Percentiles rank a stretch among this genome's conserved stretches.
Evolutionary conservation across 2,797 vertebrate species (phyloP).

Genomic region (Diglossa cyanea): DNA sequence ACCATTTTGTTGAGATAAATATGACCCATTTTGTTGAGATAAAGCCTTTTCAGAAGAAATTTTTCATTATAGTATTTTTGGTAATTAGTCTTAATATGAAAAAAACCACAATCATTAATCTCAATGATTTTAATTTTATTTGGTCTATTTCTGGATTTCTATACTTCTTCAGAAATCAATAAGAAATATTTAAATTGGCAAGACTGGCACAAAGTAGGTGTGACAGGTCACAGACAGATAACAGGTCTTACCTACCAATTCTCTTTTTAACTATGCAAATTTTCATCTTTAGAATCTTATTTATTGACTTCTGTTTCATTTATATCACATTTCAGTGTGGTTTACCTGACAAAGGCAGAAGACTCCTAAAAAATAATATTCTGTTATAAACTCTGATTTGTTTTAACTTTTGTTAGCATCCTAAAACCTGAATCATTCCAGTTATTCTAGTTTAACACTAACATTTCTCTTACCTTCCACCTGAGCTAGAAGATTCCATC

Average conservation of each 20-base stretch:
- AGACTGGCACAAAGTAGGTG: not conserved
- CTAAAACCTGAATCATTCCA: not conserved
- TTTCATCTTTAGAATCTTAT: not conserved
- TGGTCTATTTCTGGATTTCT: not conserved
- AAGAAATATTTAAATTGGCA: not conserved
- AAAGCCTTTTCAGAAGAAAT: not conserved
- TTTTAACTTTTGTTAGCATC: not conserved
- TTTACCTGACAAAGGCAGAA: not conserved
- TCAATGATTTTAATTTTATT: not conserved
- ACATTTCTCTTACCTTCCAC: not conserved
- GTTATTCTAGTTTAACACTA: not conserved
- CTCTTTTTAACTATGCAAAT: not conserved
- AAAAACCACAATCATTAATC: not conserved
- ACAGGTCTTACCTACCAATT: not conserved
- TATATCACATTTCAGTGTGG: not conserved
- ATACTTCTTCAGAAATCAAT: not conserved
- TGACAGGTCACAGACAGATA: not conserved
- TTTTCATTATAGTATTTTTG: not conserved
- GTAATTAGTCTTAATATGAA: not conserved
- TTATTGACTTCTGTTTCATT: not conserved
- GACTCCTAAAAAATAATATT: not conserved
- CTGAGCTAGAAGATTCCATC: not conserved
- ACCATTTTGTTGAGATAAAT: not conserved
- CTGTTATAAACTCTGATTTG: not conserved
- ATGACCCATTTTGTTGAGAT: too few relatives aligned